These are phyloP conservation scores for Muraenolepis orangiensis DNA, from an alignment of 2,797 vertebrate species.

Conservation along the genomic window DNA sequence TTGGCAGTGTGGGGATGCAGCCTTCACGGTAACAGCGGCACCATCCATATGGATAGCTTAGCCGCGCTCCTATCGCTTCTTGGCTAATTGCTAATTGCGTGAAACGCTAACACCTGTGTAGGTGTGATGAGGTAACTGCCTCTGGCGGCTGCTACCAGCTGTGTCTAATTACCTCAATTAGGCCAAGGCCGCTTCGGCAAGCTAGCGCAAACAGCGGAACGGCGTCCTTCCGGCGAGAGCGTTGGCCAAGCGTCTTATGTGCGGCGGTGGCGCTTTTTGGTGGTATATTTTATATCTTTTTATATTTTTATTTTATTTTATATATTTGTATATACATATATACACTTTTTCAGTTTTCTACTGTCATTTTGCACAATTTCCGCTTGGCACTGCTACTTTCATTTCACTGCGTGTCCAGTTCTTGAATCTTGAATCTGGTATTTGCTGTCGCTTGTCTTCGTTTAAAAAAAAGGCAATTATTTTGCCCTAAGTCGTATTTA, in stretches of 20 bases:
- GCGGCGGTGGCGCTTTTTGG: background rate
- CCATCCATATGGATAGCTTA: slow-evolving; percentile 15
- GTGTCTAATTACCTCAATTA: slow-evolving; percentile 62
- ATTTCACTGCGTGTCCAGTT: no score
- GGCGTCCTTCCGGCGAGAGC: background rate
- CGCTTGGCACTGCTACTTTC: no score
- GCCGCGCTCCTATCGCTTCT: slow-evolving; percentile 34
- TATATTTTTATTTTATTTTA: no score
- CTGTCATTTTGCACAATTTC: no score
- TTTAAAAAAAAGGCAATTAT: background rate
- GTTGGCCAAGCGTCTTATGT: background rate
- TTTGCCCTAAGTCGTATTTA: background rate
- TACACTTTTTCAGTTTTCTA: no score
- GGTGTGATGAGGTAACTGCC: slow-evolving; percentile 45
- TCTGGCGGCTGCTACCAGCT: slow-evolving; percentile 51
- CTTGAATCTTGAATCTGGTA: no score
- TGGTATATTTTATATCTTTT: no score
- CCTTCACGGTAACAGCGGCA: background rate
- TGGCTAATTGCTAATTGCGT: slow-evolving; percentile 37
- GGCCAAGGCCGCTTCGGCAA: slow-evolving; percentile 45
- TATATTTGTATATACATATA: no score
- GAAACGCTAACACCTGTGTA: slow-evolving; percentile 60
- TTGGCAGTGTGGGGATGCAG: background rate
- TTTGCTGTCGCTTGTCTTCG: background rate
- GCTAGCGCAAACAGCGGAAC: slow-evolving; percentile 47